Conservation (phyloP, 1,140 invertebrate genomes). For the Drosophila sucinea region DNA sequence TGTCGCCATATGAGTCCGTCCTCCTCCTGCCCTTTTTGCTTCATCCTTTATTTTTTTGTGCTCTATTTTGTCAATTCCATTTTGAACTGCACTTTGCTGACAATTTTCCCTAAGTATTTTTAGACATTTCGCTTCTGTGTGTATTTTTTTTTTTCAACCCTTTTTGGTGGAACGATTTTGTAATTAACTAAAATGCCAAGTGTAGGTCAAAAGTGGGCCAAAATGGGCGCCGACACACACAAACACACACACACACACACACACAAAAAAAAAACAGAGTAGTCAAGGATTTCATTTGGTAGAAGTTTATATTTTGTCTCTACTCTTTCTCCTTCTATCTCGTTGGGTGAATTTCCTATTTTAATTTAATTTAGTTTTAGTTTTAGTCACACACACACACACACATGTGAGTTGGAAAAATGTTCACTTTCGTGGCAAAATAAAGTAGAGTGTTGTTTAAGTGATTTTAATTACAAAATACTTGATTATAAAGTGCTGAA, state of each 20-base stretch:
- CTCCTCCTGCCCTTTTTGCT: neutral
- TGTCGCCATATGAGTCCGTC: constrained; percentile 10
- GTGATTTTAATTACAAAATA: constrained; percentile 39
- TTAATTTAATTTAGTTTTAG: constrained; percentile 63
- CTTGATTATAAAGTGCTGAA: constrained; percentile 23
- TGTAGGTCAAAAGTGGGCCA: constrained; percentile 43
- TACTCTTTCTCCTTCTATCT: constrained; percentile 3
- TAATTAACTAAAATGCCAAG: constrained; percentile 73
- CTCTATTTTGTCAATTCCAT: constrained; percentile 20
- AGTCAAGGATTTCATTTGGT: constrained; percentile 57
- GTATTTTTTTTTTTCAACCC: constrained; percentile 5
- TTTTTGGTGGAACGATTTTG: constrained; percentile 47
- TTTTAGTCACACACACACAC: constrained; percentile 20
- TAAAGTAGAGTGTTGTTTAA: constrained; percentile 34
- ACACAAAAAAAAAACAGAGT: constrained; percentile 24
- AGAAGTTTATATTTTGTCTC: constrained; percentile 54
- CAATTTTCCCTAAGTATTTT: constrained; percentile 38
- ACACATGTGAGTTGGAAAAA: neutral
- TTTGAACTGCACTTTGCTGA: constrained; percentile 20
- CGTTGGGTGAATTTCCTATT: constrained; percentile 52
- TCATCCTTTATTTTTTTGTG: neutral
- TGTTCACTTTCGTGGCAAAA: neutral
- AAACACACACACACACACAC: constrained; percentile 35
- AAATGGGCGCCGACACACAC: constrained; percentile 30
- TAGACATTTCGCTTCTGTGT: constrained; percentile 19